Percentiles rank a stretch among this genome's conserved stretches.
phyloP scores from a whole-genome alignment of 1,140 invertebrate species.

The Anthonomus grandis region DNA sequence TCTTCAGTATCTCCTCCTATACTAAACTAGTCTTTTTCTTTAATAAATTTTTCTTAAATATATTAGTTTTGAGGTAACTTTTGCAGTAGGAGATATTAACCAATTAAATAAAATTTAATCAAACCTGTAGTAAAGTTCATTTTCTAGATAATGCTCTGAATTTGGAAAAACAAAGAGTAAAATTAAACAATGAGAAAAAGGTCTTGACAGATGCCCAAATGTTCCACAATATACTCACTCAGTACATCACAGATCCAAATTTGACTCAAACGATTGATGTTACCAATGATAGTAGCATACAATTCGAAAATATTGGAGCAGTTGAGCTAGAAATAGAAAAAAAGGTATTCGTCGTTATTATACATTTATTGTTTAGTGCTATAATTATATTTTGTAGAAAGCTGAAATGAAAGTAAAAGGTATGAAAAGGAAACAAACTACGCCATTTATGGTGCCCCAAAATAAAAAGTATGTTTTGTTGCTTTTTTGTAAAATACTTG shows the following conservation, averaged over 20 bases:
- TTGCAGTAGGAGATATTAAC: too few relatives aligned
- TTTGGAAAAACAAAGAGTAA: constrained; percentile 36
- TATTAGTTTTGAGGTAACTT: too few relatives aligned
- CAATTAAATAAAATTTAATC: too few relatives aligned
- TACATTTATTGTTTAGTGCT: background rate
- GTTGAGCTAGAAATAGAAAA: constrained; percentile 7
- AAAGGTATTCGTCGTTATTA: constrained; percentile 8
- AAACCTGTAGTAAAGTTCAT: too few relatives aligned
- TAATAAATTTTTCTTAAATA: too few relatives aligned
- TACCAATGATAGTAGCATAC: background rate
- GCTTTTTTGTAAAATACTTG: background rate
- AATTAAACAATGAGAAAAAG: constrained; percentile 34
- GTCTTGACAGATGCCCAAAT: constrained; percentile 29
- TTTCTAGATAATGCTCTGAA: constrained; percentile 36
- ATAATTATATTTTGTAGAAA: background rate
- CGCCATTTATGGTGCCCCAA: constrained; percentile 11
- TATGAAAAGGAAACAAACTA: constrained; percentile 22
- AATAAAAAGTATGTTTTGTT: constrained; percentile 33
- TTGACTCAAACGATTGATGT: constrained; percentile 25
- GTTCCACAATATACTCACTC: constrained; percentile 32
- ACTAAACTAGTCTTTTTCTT: too few relatives aligned
- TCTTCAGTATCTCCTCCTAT: too few relatives aligned
- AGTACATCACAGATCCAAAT: constrained; percentile 29
- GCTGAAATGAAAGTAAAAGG: constrained; percentile 10
- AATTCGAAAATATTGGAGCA: constrained; percentile 3